These are phyloP conservation scores for Florisuga fusca DNA, from an alignment of 2,797 vertebrate species.

Conservation along the genomic window DNA sequence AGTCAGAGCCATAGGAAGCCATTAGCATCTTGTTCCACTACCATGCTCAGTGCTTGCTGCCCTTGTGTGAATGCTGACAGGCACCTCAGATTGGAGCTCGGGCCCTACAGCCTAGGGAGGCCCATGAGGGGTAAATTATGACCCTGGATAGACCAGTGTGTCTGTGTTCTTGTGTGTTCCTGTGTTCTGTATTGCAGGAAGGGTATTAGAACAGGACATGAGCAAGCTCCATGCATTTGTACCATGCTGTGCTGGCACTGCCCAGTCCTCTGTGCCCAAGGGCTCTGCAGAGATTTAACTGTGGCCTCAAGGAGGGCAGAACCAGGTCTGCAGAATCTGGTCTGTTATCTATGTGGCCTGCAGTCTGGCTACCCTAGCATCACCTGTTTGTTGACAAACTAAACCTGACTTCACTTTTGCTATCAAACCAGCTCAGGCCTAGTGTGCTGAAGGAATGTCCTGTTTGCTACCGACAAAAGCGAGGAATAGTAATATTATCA, in stretches of 20 bases:
- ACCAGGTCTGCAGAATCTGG: neutral
- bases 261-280: neutral
- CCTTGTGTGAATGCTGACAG: neutral
- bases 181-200: neutral
- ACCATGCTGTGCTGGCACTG: rapidly evolving
- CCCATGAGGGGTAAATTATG: neutral
- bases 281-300: neutral
- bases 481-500: neutral
- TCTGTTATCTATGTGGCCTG: neutral
- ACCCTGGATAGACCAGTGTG: rapidly evolving
- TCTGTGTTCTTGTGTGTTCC: neutral
- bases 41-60: neutral
- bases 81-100: neutral
- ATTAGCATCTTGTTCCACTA: neutral
- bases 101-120: neutral
- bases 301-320: neutral
- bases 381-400: neutral
- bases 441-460: neutral
- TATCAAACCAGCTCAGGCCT: neutral
- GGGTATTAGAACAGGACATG: neutral
- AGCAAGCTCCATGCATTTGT: rapidly evolving
- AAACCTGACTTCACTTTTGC: neutral
- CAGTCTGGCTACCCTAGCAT: neutral
- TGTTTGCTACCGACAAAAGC: neutral
- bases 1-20: neutral